These are phyloP conservation scores for Anabacerthia variegaticeps DNA, from an alignment of 2,797 vertebrate species.

Conservation along the genomic window DNA sequence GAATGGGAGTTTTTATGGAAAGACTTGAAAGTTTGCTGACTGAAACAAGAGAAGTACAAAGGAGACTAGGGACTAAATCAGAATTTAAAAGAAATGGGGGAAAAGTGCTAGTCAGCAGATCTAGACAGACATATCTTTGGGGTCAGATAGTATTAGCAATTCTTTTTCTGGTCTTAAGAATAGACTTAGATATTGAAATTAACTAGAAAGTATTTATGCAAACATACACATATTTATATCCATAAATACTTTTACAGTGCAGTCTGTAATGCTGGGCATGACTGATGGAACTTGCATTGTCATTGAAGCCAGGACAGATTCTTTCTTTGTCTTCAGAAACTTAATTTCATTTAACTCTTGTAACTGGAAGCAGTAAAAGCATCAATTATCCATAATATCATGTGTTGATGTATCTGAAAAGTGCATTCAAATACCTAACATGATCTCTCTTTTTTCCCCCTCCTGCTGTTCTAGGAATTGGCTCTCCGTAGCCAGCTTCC, in stretches of 20 bases:
- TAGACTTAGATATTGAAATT: neutral
- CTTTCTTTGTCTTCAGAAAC: neutral
- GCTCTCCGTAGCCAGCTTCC: constrained; percentile 95
- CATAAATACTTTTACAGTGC: neutral
- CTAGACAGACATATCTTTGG: neutral
- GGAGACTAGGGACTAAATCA: neutral
- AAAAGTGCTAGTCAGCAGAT: neutral
- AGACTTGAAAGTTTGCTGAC: neutral
- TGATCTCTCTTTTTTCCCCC: neutral
- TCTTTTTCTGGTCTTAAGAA: neutral
- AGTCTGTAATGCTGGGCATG: neutral
- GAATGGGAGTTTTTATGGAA: neutral
- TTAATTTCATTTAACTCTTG: neutral
- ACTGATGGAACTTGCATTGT: neutral
- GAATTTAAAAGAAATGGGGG: neutral
- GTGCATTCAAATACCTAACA: constrained; percentile 1
- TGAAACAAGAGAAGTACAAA: neutral
- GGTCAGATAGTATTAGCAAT: neutral
- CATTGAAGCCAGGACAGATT: neutral
- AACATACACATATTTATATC: neutral
- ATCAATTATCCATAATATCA: neutral
- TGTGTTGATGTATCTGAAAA: neutral
- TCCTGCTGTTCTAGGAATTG: constrained; percentile 84
- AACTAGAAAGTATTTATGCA: neutral
- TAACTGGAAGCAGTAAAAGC: neutral